Base-by-base conservation (phyloP, 2,888 invertebrate genomes). In the Drosophila birchii region DNA sequence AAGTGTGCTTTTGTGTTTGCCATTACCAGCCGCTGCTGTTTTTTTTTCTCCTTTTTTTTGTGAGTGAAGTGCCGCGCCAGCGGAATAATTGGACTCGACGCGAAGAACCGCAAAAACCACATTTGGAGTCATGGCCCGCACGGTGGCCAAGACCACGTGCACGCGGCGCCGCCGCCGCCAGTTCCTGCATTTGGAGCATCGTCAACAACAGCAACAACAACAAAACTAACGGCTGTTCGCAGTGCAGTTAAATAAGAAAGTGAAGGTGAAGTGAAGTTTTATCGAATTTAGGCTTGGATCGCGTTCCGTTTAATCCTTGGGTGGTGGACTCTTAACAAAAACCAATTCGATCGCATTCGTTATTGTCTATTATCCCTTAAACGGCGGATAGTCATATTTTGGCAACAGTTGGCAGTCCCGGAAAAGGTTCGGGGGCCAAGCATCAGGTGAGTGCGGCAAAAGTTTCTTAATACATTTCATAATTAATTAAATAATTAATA, bases 121-220 rank as follows among this genome's bases (percentile, higher is more conserved):
- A n/a, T n/a, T n/a, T n/a, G n/a, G n/a, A n/a, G 56, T 51, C 73
- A 62, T 49, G 56, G 72, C 53, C 62, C 70, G 53, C 36, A 43
- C 36, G 59, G 60, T 43, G 70, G 70, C 71, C 55, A 49, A 70
- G 38, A 84, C 87, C 84, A 86, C 84, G 89, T 88, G 84, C 82
- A 81, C 78, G 79, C 79, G 89, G 89, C 79, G 81, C 69, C 78
- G 88, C 82, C 83, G 72, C 82, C 83, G 72, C 53, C 86, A 75
- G 26, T 49, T 43, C 20, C 44, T 56, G 14, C 26, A 63, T 34
- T 32, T 55, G n/a, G 38, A 59, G 66, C n/a, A n/a, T 11, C 51
- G 20, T 18, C 51, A 20, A 20, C 38, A 66, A n/a, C 55, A 54
- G 62, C 59, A 57, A 43, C 34, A 63, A n/a, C 55, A 54, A 62